Conservation (phyloP, 2,113 vertebrate genomes). For the Tyto alba region DNA sequence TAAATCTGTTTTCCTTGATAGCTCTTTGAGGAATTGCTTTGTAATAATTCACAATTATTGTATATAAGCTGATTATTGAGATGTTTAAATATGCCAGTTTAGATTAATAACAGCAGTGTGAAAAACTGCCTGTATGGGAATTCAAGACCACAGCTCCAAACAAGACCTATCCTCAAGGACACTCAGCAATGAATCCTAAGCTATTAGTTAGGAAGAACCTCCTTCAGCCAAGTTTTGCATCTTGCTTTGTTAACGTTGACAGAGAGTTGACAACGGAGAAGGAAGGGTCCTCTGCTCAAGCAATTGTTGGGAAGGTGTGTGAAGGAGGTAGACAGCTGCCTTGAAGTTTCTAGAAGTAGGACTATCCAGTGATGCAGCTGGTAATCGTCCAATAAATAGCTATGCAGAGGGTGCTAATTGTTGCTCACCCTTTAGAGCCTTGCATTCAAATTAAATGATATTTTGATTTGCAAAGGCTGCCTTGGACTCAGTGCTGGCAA, state of each 20-base stretch:
- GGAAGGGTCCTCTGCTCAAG: background rate
- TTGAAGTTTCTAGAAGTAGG: background rate
- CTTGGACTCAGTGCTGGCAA: background rate
- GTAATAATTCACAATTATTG: background rate
- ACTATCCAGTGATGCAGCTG: background rate
- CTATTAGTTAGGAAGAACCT: background rate
- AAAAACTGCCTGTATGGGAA: background rate
- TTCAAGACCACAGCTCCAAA: background rate
- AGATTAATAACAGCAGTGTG: background rate
- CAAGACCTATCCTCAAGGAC: background rate
- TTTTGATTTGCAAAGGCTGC: background rate
- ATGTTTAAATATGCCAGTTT: background rate
- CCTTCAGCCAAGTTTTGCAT: background rate
- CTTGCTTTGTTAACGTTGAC: background rate
- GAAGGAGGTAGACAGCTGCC: background rate
- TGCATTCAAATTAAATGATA: background rate
- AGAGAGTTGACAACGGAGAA: rapidly evolving
- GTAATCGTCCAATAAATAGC: background rate
- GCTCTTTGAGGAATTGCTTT: background rate
- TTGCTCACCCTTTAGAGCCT: background rate
- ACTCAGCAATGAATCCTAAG: background rate
- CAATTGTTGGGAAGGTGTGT: background rate
- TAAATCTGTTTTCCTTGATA: background rate
- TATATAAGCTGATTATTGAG: background rate
- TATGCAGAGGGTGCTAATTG: background rate